phyloP scores from a whole-genome alignment of 2,113 vertebrate genomes.

The Dicerorhinus sumatrensis region DNA sequence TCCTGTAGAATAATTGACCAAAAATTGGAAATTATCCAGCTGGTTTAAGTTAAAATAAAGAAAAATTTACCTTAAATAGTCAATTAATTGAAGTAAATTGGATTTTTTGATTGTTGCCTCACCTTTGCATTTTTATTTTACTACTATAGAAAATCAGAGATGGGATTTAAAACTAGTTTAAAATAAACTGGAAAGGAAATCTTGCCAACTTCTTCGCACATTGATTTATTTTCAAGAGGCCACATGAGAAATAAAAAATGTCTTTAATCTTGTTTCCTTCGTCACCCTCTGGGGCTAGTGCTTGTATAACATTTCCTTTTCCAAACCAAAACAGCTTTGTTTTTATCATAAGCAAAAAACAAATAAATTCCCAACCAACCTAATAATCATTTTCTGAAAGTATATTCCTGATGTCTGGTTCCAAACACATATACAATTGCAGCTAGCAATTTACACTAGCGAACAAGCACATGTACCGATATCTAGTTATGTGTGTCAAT shows the following conservation, averaged over 20 bases:
- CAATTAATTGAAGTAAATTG: slow-evolving; percentile 11
- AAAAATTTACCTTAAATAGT: slow-evolving; percentile 11
- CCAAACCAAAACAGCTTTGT: not conserved
- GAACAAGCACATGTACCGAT: not conserved
- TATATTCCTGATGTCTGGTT: not conserved
- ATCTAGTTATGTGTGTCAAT: not conserved
- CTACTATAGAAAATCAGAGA: not conserved
- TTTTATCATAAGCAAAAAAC: not conserved
- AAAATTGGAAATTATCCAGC: not conserved
- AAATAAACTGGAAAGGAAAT: not conserved
- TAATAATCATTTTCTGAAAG: not conserved
- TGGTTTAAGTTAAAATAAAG: not conserved
- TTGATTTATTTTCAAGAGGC: slow-evolving; percentile 5
- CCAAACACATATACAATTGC: not conserved
- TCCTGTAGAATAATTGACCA: not conserved
- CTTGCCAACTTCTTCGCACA: not conserved
- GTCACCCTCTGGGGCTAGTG: not conserved
- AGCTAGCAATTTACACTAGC: not conserved
- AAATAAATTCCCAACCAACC: not conserved
- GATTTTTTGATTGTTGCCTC: not conserved
- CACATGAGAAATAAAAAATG: slow-evolving; percentile 5
- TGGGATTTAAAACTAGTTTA: not conserved
- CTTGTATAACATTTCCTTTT: not conserved
- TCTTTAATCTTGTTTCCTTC: slow-evolving; percentile 4
- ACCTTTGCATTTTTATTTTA: not conserved